Conservation (phyloP, 2,113 vertebrate genomes). For the Puntigrus tetrazona region DNA sequence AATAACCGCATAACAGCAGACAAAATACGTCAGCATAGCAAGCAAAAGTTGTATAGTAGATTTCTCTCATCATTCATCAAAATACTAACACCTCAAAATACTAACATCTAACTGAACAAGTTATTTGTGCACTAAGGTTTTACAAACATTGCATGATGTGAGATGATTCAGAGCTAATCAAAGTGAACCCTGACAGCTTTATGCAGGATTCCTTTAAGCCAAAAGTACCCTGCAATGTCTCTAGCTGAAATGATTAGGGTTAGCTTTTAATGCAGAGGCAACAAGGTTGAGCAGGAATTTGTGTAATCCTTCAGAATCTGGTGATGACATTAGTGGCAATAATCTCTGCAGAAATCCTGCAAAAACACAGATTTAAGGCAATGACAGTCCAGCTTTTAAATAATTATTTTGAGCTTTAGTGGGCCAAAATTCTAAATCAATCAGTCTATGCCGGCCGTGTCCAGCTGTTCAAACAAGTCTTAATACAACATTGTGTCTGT, state of each 20-base stretch:
- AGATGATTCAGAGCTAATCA: neutral
- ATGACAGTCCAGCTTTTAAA: conserved; percentile 4
- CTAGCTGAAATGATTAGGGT: conserved; percentile 5
- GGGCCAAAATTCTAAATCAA: neutral
- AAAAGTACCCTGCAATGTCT: neutral
- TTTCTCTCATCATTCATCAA: neutral
- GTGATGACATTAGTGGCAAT: conserved; percentile 19
- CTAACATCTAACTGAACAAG: neutral
- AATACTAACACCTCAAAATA: neutral
- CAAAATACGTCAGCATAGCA: neutral
- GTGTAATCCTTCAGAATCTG: conserved; percentile 43
- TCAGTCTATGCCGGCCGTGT: neutral
- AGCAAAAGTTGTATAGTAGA: neutral
- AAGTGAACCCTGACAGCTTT: neutral
- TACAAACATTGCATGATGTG: neutral
- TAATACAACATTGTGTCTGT: neutral
- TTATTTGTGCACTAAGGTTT: neutral
- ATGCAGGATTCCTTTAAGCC: neutral
- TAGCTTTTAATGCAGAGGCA: conserved; percentile 12
- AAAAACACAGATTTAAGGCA: conserved; percentile 36
- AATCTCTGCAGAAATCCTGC: neutral
- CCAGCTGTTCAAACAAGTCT: neutral
- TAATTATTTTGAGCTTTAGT: neutral
- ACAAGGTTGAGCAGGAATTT: conserved; percentile 26
- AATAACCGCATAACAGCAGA: neutral